A percentile compares a stretch with the other conserved stretches of the same genome.
phyloP scores from a whole-genome alignment of 2,797 vertebrate genomes.

The Notolepis coatsorum region DNA sequence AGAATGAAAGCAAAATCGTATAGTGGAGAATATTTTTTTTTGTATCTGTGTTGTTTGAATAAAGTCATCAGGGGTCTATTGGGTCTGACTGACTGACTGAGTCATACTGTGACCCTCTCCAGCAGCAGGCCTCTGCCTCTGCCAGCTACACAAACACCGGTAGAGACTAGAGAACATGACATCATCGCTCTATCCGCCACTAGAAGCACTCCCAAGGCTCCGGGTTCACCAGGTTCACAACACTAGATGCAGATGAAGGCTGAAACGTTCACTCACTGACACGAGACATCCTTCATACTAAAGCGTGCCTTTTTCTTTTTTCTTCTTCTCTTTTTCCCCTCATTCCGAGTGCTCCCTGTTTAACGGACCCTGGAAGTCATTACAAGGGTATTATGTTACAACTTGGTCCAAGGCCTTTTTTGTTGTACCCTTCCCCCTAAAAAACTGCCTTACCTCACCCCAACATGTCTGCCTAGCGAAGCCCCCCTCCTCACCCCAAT shows the following conservation, averaged over 20 bases:
- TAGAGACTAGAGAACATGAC: constrained; percentile 71
- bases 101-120: constrained; percentile 55
- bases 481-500: background rate
- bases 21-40: no score
- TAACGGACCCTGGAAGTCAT: constrained; percentile 59
- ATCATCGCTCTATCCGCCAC: constrained; percentile 76
- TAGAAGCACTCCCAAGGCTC: constrained; percentile 65
- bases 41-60: constrained; percentile 37
- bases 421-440: constrained; percentile 6
- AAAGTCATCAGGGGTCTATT: constrained; percentile 45
- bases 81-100: constrained; percentile 52
- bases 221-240: constrained; percentile 75
- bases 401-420: constrained; percentile 47
- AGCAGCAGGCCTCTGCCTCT: constrained; percentile 52
- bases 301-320: constrained; percentile 20
- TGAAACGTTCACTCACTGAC: constrained; percentile 45
- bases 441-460: constrained; percentile 8
- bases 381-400: constrained; percentile 66
- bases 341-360: constrained; percentile 31
- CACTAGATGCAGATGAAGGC: constrained; percentile 51
- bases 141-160: constrained; percentile 76
- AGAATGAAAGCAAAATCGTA: background rate
- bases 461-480: background rate
- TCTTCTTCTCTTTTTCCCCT: background rate
- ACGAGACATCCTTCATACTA: constrained; percentile 35